Evolutionary conservation across 2,888 invertebrate genomes (phyloP).

Genomic region (Molanna angustata): DNA sequence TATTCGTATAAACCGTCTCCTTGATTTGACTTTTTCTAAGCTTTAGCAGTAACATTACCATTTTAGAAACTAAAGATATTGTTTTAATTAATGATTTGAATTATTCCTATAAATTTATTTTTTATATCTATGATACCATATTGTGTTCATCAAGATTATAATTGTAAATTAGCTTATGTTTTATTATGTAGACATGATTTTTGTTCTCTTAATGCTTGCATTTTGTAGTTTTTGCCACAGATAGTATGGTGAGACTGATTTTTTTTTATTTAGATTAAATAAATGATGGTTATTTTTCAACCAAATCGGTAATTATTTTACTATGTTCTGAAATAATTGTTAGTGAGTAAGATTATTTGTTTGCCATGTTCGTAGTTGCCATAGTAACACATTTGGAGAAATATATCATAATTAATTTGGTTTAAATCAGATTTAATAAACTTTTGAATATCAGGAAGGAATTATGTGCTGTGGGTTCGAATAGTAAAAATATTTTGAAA

Average conservation of each 20-base stretch:
- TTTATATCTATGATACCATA: conserved; percentile 14
- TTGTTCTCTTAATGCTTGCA: background rate
- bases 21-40: too few relatives aligned
- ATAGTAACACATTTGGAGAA: too few relatives aligned
- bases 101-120: conserved; percentile 1
- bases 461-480: too few relatives aligned
- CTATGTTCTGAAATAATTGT: conserved; percentile 3
- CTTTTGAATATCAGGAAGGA: too few relatives aligned
- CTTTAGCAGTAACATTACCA: too few relatives aligned
- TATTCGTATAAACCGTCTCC: too few relatives aligned
- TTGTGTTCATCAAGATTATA: conserved; percentile 18
- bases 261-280: conserved; percentile 8
- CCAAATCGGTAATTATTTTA: conserved; percentile 13
- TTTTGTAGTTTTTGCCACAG: conserved; percentile 3
- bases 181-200: background rate
- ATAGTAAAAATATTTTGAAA: too few relatives aligned
- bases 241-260: conserved; percentile 14
- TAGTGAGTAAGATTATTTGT: conserved; percentile 23
- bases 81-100: too few relatives aligned
- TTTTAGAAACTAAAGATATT: too few relatives aligned
- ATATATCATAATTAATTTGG: too few relatives aligned
- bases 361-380: conserved; percentile 31
- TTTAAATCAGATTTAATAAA: too few relatives aligned
- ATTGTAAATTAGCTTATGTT: conserved; percentile 2
- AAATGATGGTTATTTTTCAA: conserved; percentile 11